Conservation (phyloP, 2,888 invertebrate species). For the Nematopogon swammerdamellus region DNA sequence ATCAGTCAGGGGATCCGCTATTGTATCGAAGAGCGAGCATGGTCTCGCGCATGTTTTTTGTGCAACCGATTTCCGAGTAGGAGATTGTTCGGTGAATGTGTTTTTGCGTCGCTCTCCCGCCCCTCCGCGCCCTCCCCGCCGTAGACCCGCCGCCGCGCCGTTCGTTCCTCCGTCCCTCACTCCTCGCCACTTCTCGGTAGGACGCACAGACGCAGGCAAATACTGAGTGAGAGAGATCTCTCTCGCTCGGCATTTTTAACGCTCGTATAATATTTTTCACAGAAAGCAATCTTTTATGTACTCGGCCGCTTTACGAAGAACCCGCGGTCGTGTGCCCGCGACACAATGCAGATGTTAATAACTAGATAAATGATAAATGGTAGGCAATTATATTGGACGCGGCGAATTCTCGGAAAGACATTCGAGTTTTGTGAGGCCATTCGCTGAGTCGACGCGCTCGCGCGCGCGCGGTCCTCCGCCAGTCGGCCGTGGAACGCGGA, state of each 20-base stretch:
- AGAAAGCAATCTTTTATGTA: background rate
- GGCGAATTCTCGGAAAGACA: background rate
- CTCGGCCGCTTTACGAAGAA: background rate
- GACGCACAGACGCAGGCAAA: background rate
- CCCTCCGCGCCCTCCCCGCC: too few relatives aligned
- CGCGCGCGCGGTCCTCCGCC: background rate
- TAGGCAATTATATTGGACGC: background rate
- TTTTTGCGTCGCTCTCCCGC: background rate
- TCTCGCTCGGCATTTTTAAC: background rate
- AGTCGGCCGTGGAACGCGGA: background rate
- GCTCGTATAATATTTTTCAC: background rate
- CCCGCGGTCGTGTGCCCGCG: background rate
- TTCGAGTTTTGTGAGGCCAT: background rate
- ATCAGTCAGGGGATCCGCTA: background rate
- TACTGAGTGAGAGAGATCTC: background rate
- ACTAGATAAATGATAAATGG: constrained; percentile 27
- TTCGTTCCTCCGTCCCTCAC: too few relatives aligned
- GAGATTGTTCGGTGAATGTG: background rate
- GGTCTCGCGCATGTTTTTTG: background rate
- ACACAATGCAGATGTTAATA: constrained; percentile 21
- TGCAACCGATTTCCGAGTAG: background rate
- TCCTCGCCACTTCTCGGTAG: background rate
- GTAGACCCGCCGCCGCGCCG: too few relatives aligned
- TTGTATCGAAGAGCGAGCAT: background rate
- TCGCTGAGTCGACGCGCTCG: too few relatives aligned